phyloP scores from a whole-genome alignment of 2,113 vertebrate species.

The Clupea harengus region DNA sequence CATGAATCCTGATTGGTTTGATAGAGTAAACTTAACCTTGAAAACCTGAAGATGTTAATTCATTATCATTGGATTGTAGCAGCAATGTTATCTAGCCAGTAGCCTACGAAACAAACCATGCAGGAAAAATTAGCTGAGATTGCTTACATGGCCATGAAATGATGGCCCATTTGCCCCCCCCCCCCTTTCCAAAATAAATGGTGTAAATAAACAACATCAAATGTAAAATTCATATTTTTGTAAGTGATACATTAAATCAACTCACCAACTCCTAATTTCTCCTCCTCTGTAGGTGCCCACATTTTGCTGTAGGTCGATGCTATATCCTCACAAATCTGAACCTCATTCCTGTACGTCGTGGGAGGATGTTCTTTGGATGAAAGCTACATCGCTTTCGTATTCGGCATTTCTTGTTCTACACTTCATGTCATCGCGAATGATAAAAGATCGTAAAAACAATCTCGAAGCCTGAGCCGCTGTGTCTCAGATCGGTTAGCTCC shows the following conservation, averaged over 20 bases:
- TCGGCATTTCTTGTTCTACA: constrained; percentile 36
- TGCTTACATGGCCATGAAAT: constrained; percentile 16
- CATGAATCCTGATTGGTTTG: background rate
- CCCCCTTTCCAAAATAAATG: background rate
- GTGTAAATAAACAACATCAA: background rate
- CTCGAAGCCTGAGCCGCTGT: constrained; percentile 47
- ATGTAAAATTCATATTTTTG: background rate
- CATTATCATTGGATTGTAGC: background rate
- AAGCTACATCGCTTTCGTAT: constrained; percentile 33
- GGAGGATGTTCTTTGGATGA: constrained; percentile 56
- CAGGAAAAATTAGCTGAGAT: constrained; percentile 19
- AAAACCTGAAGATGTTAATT: background rate
- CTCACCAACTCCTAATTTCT: constrained; percentile 94
- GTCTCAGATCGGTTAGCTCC: constrained; percentile 59
- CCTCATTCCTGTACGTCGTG: constrained; percentile 66
- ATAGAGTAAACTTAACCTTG: background rate
- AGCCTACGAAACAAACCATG: constrained; percentile 17
- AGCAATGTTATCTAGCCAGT: constrained; percentile 14
- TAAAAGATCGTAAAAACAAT: constrained; percentile 38
- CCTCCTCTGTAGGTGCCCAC: constrained; percentile 92
- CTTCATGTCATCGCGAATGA: constrained; percentile 40
- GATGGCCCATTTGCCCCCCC: background rate
- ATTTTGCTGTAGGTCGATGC: constrained; percentile 64
- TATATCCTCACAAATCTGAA: constrained; percentile 48
- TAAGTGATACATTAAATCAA: constrained; percentile 45